Percentiles rank a stretch among this genome's conserved stretches.
Conservation (phyloP, 2,113 vertebrate species). For the cattle (Bos taurus) region DNA sequence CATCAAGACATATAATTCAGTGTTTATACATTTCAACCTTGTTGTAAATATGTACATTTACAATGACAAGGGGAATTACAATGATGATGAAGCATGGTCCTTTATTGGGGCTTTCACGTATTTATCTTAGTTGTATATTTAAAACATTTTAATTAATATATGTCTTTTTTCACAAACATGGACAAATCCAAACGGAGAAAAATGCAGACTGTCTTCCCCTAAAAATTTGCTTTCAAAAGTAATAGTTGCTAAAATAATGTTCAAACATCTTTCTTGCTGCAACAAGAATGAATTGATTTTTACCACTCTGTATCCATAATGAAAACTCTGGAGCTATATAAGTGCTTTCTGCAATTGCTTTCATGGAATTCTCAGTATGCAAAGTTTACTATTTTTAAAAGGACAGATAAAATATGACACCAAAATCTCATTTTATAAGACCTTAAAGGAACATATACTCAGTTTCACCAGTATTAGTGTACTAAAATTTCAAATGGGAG, state of each 20-base stretch:
- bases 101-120: neutral
- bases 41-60: neutral
- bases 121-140: slow-evolving; percentile 18
- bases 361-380: slow-evolving; percentile 17
- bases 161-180: slow-evolving; percentile 14
- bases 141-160: slow-evolving; percentile 4
- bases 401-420: neutral
- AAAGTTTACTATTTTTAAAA: slow-evolving; percentile 33
- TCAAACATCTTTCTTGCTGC: slow-evolving; percentile 31
- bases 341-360: slow-evolving; percentile 23
- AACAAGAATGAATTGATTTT: neutral
- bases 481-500: neutral
- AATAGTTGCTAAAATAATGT: neutral
- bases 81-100: neutral
- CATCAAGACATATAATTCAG: slow-evolving; percentile 9
- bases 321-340: slow-evolving; percentile 19
- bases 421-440: neutral
- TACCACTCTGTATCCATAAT: neutral
- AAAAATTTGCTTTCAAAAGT: slow-evolving; percentile 10
- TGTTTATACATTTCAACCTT: neutral
- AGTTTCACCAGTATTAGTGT: neutral
- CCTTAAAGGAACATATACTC: slow-evolving; percentile 5
- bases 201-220: neutral
- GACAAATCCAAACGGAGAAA: neutral
- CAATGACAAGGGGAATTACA: neutral